These are phyloP conservation scores for Spondyliosoma cantharus DNA, from an alignment of 2,797 vertebrate genomes.

Conservation along the genomic window DNA sequence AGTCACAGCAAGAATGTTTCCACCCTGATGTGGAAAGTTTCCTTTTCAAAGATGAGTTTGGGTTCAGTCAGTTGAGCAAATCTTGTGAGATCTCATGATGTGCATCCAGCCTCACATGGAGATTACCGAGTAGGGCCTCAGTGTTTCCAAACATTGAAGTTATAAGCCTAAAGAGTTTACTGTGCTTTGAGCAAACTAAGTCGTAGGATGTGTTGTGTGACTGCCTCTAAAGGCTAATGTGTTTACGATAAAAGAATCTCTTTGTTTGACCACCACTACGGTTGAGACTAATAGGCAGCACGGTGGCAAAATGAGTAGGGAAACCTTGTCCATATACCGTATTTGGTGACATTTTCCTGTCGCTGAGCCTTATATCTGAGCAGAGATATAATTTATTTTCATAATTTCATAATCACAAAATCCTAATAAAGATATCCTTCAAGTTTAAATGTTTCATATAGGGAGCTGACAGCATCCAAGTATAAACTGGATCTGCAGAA, in stretches of 20 bases:
- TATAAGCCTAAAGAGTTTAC: slow-evolving; percentile 15
- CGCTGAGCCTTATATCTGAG: neutral
- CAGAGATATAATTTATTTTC: neutral
- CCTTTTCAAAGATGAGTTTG: slow-evolving; percentile 28
- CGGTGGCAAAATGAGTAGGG: neutral
- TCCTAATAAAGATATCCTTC: neutral
- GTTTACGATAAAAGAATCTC: neutral
- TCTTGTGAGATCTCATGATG: slow-evolving; percentile 39
- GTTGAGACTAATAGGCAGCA: slow-evolving; percentile 9
- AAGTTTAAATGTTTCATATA: neutral
- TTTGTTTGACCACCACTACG: neutral
- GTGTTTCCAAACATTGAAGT: slow-evolving; percentile 44
- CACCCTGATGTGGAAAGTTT: slow-evolving; percentile 50
- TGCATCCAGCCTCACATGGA: slow-evolving; percentile 32
- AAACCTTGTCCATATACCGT: neutral
- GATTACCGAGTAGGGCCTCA: slow-evolving; percentile 15
- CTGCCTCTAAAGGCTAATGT: neutral
- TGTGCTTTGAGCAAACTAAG: neutral
- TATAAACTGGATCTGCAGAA: neutral
- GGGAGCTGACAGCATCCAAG: neutral
- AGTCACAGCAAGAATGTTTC: slow-evolving; percentile 29
- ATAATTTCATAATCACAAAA: neutral
- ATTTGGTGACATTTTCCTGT: neutral
- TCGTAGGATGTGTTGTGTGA: neutral
- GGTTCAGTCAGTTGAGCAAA: slow-evolving; percentile 40